phyloP scores from a whole-genome alignment of 30 jellyfish, hydroid and myxozoan species.

The Aurelia sp. region DNA sequence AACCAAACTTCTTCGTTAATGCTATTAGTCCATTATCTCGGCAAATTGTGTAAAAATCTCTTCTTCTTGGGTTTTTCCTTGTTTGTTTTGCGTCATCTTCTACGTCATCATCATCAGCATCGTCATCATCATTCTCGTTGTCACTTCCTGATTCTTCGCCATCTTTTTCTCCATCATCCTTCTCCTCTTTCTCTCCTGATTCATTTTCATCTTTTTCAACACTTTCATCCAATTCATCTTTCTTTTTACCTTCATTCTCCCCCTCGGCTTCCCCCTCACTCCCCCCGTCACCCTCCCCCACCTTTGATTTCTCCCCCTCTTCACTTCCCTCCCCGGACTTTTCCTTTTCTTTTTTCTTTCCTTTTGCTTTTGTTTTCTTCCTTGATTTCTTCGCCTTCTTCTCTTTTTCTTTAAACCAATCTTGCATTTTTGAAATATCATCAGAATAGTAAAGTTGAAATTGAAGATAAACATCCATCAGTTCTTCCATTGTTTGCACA shows the following conservation, averaged over 20 bases:
- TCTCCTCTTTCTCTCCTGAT: slow-evolving; percentile 14
- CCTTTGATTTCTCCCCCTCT: too few species aligned
- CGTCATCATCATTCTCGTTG: slow-evolving; percentile 55
- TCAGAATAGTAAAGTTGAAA: slow-evolving; percentile 91
- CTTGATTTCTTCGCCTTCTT: slow-evolving; percentile 25
- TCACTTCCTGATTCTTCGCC: slow-evolving; percentile 66
- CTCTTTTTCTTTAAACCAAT: slow-evolving; percentile 67
- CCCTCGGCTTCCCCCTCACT: neutral
- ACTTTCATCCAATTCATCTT: slow-evolving; percentile 32
- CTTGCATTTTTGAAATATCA: slow-evolving; percentile 82
- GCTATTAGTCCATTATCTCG: slow-evolving; percentile 80
- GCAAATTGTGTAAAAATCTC: slow-evolving; percentile 90
- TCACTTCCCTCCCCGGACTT: too few species aligned
- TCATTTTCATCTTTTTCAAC: slow-evolving; percentile 4
- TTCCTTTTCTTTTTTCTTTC: neutral
- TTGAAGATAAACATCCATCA: slow-evolving; percentile 92
- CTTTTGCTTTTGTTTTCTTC: slow-evolving; percentile 13
- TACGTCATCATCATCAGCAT: slow-evolving; percentile 47
- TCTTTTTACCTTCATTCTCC: slow-evolving; percentile 24
- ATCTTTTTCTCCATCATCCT: slow-evolving; percentile 12
- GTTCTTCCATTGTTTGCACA: slow-evolving; percentile 87
- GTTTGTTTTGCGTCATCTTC: slow-evolving; percentile 42
- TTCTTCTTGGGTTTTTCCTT: slow-evolving; percentile 84
- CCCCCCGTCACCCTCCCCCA: too few species aligned
- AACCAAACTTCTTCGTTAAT: slow-evolving; percentile 83